Conservation (phyloP, 2,888 invertebrate genomes). For the Hydrotaea diabolus region DNA sequence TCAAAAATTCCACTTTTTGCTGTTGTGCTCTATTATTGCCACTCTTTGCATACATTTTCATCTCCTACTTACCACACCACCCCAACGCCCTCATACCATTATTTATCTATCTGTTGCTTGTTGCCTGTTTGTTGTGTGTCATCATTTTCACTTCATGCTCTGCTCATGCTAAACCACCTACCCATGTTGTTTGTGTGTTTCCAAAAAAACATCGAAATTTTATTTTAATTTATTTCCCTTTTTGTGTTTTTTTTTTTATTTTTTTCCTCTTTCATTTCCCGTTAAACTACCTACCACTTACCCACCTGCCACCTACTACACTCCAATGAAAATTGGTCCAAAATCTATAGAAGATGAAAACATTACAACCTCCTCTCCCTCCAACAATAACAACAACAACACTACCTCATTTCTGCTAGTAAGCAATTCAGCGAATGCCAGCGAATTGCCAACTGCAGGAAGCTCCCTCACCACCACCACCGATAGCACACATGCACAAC, state of each 20-base stretch:
- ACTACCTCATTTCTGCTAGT: constrained; percentile 60
- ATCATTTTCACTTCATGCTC: not conserved
- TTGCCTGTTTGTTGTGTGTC: not conserved
- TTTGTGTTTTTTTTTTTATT: constrained; percentile 25
- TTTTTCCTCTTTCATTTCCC: constrained; percentile 8
- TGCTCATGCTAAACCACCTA: not conserved
- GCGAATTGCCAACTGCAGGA: constrained; percentile 52
- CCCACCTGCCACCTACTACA: constrained; percentile 28
- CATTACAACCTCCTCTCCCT: constrained; percentile 15
- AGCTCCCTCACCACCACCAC: constrained; percentile 64
- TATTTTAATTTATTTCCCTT: constrained; percentile 31
- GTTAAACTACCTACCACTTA: not conserved
- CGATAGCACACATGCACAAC: constrained; percentile 64
- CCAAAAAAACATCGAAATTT: constrained; percentile 18
- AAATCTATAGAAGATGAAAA: constrained; percentile 52
- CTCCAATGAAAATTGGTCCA: constrained; percentile 41
- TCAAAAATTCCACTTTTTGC: not conserved
- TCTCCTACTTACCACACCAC: not conserved
- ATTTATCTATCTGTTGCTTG: not conserved
- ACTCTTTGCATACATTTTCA: too few species aligned
- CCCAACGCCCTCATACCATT: not conserved
- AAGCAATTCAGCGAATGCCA: constrained; percentile 66
- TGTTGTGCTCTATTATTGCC: too few species aligned
- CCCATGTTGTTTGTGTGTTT: not conserved
- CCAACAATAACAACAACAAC: too few species aligned